phyloP scores from a whole-genome alignment of 2,888 invertebrate species.

The Mesorhabditis belari region DNA sequence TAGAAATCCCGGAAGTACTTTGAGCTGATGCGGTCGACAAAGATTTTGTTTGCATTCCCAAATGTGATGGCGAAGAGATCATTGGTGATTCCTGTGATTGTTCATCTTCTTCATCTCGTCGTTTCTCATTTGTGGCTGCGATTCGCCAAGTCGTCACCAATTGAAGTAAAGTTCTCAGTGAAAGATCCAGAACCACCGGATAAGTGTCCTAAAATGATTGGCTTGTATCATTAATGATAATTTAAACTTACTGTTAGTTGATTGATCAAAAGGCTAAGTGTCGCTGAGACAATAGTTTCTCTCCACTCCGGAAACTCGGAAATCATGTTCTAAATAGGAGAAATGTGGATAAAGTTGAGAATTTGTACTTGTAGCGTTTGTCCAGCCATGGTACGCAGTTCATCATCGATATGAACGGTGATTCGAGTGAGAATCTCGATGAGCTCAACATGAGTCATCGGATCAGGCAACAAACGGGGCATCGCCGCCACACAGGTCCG shows the following conservation, averaged over 20 bases:
- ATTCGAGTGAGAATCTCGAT: slow-evolving; percentile 86
- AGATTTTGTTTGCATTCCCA: too few species aligned
- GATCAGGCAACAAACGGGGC: slow-evolving; percentile 91
- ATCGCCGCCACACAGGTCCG: slow-evolving; percentile 97
- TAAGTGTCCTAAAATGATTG: slow-evolving; percentile 85
- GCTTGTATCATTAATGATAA: slow-evolving; percentile 72
- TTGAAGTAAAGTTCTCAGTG: slow-evolving; percentile 82
- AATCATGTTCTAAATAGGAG: slow-evolving; percentile 72
- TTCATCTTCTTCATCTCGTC: slow-evolving; percentile 18
- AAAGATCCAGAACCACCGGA: slow-evolving; percentile 82
- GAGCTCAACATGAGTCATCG: slow-evolving; percentile 82
- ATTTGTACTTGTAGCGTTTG: slow-evolving; percentile 61
- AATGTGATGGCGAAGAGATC: too few species aligned
- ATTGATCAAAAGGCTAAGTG: slow-evolving; percentile 38
- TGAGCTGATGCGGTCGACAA: neutral
- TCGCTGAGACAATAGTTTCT: slow-evolving; percentile 75
- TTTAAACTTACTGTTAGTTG: slow-evolving; percentile 30
- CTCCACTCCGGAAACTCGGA: slow-evolving; percentile 95
- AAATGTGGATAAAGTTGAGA: neutral
- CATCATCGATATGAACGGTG: slow-evolving; percentile 97
- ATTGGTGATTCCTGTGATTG: slow-evolving; percentile 2
- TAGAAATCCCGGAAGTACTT: neutral
- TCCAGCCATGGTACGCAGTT: slow-evolving; percentile 66
- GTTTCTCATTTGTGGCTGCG: slow-evolving; percentile 56
- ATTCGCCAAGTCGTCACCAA: slow-evolving; percentile 86